A percentile compares a stretch with the other conserved stretches of the same genome.
Evolutionary conservation across 2,888 invertebrate species (phyloP).

Genomic region (Suillia variegata): DNA sequence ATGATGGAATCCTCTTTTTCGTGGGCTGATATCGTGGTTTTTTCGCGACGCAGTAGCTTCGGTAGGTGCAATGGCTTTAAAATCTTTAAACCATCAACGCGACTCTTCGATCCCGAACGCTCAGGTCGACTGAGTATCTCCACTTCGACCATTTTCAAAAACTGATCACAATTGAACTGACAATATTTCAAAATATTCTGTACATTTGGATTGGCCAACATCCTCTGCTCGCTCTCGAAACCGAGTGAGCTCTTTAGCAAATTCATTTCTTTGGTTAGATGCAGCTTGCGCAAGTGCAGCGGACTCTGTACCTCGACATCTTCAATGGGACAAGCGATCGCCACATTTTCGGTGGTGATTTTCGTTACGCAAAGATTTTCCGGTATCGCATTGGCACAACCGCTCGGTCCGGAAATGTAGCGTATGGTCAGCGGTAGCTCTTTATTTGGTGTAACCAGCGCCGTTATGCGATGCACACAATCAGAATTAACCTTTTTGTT

Average conservation of each 20-base stretch:
- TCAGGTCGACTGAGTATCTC: constrained; percentile 59
- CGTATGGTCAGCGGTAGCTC: constrained; percentile 56
- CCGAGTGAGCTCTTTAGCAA: constrained; percentile 56
- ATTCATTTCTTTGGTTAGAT: constrained; percentile 60
- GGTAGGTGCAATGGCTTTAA: constrained; percentile 62
- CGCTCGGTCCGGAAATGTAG: constrained; percentile 56
- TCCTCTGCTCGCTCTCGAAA: constrained; percentile 59
- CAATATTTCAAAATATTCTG: constrained; percentile 61
- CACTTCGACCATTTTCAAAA: constrained; percentile 57
- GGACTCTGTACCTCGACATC: constrained; percentile 61
- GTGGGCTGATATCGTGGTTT: constrained; percentile 59
- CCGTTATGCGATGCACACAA: constrained; percentile 59
- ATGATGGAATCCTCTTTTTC: constrained; percentile 72
- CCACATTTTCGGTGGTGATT: constrained; percentile 55
- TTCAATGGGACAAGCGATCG: constrained; percentile 65
- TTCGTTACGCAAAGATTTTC: constrained; percentile 56
- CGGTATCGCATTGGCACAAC: constrained; percentile 51
- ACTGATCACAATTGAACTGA: constrained; percentile 61
- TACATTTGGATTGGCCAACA: constrained; percentile 60
- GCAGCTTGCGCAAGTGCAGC: constrained; percentile 62
- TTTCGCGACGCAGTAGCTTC: constrained; percentile 57
- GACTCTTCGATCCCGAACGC: constrained; percentile 61
- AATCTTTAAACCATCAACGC: constrained; percentile 65
- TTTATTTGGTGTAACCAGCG: constrained; percentile 47
- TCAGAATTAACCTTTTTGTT: constrained; percentile 57